phyloP scores from a whole-genome alignment of 2,888 invertebrate species.

The Spilarctia lutea region DNA sequence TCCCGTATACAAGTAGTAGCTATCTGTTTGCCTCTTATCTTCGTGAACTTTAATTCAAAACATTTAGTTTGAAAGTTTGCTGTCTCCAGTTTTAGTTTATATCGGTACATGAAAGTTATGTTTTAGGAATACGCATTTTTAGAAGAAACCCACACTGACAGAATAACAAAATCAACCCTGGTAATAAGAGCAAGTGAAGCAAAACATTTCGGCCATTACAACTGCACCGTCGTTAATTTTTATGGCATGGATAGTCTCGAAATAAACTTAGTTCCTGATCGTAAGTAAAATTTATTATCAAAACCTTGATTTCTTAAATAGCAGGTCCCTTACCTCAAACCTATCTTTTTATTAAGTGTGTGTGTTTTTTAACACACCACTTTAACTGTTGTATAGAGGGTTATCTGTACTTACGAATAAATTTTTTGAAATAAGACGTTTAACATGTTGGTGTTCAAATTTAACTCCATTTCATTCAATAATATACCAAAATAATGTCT shows the following conservation, averaged over 20 bases:
- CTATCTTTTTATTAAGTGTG: not conserved
- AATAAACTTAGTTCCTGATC: constrained; percentile 94
- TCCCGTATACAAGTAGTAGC: constrained; percentile 28
- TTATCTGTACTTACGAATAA: not conserved
- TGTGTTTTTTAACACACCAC: not conserved
- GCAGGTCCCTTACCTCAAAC: not conserved
- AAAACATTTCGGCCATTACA: constrained; percentile 96
- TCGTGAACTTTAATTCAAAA: constrained; percentile 33
- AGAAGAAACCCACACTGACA: constrained; percentile 91
- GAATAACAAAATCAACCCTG: constrained; percentile 92
- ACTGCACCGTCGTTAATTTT: constrained; percentile 97
- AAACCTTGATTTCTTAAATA: not conserved
- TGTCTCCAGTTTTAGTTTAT: constrained; percentile 29
- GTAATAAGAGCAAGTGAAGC: constrained; percentile 93
- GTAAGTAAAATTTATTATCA: constrained; percentile 87
- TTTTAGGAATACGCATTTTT: constrained; percentile 90
- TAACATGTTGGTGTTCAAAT: not conserved
- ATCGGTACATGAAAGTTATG: constrained; percentile 31
- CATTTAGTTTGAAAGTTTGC: constrained; percentile 33
- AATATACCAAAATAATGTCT: not conserved
- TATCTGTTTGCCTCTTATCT: constrained; percentile 36
- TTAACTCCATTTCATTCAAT: not conserved
- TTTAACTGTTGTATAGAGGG: not conserved
- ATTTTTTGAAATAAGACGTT: not conserved
- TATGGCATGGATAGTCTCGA: constrained; percentile 95